Evolutionary conservation across 1,140 invertebrate species (phyloP).

Genomic region (Trypoxylus dichotomus): DNA sequence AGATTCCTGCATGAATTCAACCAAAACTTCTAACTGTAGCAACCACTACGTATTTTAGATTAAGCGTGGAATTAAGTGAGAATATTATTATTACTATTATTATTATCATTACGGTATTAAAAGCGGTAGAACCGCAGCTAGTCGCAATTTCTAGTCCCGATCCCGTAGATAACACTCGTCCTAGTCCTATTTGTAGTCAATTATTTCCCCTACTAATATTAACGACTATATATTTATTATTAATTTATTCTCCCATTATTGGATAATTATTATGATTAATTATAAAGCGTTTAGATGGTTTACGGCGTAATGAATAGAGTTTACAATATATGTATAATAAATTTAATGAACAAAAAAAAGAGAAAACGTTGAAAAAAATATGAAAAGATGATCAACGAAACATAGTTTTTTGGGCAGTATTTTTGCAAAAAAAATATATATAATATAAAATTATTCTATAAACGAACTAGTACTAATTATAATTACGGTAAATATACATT

Average conservation of each 20-base stretch:
- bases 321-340: constrained; percentile 26
- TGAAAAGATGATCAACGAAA: constrained; percentile 37
- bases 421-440: constrained; percentile 48
- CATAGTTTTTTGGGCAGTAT: constrained; percentile 51
- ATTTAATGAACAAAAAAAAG: constrained; percentile 21
- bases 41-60: constrained; percentile 33
- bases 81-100: constrained; percentile 16
- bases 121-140: constrained; percentile 23
- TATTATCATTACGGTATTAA: constrained; percentile 17
- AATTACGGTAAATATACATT: constrained; percentile 9
- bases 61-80: constrained; percentile 35
- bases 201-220: constrained; percentile 40
- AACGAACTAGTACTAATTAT: constrained; percentile 16
- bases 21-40: not conserved
- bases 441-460: constrained; percentile 32
- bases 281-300: not conserved
- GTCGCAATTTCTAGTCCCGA: constrained; percentile 39
- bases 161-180: constrained; percentile 29
- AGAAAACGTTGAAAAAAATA: constrained; percentile 17
- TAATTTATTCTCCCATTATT: not conserved
- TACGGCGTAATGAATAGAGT: constrained; percentile 12
- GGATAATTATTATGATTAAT: not conserved
- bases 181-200: constrained; percentile 52
- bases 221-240: constrained; percentile 10
- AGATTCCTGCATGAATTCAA: not conserved